phyloP scores from a whole-genome alignment of 2,113 vertebrate genomes.

The Muscicapa adusta region DNA sequence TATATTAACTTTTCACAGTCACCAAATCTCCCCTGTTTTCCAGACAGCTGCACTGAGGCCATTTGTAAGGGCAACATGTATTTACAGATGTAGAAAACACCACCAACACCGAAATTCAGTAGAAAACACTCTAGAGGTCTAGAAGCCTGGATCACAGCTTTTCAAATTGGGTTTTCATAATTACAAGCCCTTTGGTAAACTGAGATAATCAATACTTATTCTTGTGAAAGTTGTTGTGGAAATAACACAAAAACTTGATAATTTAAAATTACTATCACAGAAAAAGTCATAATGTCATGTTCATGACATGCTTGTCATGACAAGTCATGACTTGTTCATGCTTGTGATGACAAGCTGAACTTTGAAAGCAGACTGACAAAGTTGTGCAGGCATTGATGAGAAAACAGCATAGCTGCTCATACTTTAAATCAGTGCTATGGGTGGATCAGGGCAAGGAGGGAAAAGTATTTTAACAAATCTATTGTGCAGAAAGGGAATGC shows the following conservation, averaged over 20 bases:
- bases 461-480: background rate
- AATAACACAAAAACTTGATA: background rate
- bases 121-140: background rate
- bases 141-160: background rate
- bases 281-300: background rate
- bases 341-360: background rate
- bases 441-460: rapidly evolving
- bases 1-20: background rate
- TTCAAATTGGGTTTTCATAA: background rate
- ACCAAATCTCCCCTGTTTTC: rapidly evolving
- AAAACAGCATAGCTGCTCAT: background rate
- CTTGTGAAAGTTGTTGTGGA: background rate
- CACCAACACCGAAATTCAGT: background rate
- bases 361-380: background rate
- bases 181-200: background rate
- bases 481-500: background rate
- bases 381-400: background rate
- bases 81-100: background rate
- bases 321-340: too few relatives aligned
- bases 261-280: background rate
- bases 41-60: background rate
- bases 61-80: background rate
- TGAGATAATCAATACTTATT: background rate
- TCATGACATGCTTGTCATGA: too few relatives aligned
- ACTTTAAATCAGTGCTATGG: background rate